These are phyloP conservation scores for Strix uralensis DNA, from an alignment of 2,113 vertebrate species.

Conservation along the genomic window DNA sequence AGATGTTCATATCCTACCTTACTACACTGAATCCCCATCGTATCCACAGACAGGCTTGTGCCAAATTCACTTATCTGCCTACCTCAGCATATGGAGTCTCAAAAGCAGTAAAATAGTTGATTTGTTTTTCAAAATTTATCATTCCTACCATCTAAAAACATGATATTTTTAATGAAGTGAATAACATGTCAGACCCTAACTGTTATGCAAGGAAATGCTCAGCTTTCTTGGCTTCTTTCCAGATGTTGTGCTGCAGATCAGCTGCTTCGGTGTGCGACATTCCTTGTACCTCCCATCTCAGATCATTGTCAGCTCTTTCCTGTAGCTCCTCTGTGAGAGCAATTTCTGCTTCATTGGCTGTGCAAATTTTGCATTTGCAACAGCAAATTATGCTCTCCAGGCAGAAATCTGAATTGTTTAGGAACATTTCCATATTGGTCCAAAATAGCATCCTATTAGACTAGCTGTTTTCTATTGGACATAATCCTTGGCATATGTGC, in stretches of 20 bases:
- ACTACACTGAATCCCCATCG: not conserved
- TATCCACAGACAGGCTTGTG: not conserved
- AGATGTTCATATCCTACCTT: not conserved
- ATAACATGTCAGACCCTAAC: not conserved
- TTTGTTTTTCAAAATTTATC: not conserved
- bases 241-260: not conserved
- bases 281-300: not conserved
- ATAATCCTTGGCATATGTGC: not conserved
- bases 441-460: not conserved
- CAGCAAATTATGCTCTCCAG: not conserved
- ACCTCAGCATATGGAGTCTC: not conserved
- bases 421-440: not conserved
- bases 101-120: not conserved
- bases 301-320: not conserved
- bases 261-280: not conserved
- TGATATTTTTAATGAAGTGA: not conserved
- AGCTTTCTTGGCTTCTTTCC: not conserved
- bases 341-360: not conserved
- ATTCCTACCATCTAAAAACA: not conserved
- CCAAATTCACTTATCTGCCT: not conserved
- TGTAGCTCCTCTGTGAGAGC: not conserved
- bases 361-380: not conserved
- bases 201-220: not conserved
- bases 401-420: not conserved
- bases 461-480: not conserved